Conservation (phyloP, 1,140 invertebrate species). For the Pogonus chalceus region DNA sequence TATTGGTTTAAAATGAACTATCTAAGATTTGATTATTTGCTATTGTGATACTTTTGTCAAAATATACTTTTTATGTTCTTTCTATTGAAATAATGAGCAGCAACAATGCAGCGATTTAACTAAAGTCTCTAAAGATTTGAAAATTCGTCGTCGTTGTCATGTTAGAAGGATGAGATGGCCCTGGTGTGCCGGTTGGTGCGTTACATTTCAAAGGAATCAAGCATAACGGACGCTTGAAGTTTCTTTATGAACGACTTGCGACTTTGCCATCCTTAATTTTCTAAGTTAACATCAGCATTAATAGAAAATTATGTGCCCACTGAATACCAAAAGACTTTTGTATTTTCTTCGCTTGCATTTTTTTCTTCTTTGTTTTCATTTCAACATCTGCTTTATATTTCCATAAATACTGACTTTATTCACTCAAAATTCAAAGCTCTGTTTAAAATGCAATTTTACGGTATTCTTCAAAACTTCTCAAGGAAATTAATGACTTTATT, state of each 20-base stretch:
- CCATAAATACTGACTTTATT: background rate
- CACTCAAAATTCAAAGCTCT: background rate
- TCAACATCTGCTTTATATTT: slow-evolving; percentile 3
- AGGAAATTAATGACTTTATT: too few species aligned
- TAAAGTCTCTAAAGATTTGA: too few species aligned
- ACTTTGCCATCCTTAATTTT: background rate
- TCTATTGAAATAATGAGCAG: background rate
- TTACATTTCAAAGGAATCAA: background rate
- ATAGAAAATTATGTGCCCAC: slow-evolving; percentile 6
- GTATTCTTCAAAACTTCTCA: too few species aligned
- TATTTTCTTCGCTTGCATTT: background rate
- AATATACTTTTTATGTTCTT: background rate
- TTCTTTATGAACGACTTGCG: background rate
- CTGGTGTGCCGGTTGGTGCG: background rate
- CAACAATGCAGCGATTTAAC: background rate
- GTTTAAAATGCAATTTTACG: slow-evolving; percentile 4
- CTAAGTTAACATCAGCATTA: slow-evolving; percentile 1
- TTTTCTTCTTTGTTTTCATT: background rate
- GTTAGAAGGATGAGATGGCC: background rate
- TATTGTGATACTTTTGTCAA: too few species aligned
- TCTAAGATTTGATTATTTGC: too few species aligned
- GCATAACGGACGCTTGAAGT: background rate
- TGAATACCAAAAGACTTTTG: slow-evolving; percentile 5
- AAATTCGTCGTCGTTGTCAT: background rate
- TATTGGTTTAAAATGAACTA: too few species aligned